Base-by-base conservation (phyloP, 2,113 vertebrate genomes). In the Aspidoscelis tigris region DNA sequence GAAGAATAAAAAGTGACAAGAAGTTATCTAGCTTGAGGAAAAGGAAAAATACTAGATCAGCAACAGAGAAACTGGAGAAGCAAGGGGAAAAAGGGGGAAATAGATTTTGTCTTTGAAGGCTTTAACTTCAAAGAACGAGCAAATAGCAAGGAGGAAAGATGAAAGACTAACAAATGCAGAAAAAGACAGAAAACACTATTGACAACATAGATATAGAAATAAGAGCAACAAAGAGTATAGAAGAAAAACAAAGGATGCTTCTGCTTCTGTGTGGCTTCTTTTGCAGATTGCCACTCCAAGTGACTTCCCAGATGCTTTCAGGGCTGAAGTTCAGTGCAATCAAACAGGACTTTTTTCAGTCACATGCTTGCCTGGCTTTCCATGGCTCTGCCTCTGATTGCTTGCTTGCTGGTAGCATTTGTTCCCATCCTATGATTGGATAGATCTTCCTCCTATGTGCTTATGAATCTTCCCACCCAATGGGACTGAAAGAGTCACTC, bases 71-170 rank as follows among this genome's bases (percentile, higher is more conserved):
- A 53, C 44, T 66, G 43, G 58, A 47, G 61, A 41, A 44, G 66
- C 41, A 79, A 44, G 61, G 21, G 66, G 33, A 78, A 26, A 44
- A 82, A 21, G 22, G 24, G 9, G 55, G 41, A n/a, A 81, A 82
- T 22, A 65, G 65, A 72, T 81, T 43, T 58, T 82, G 39, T 64
- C 69, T 82, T 73, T 73, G 70, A 82, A 82, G 58, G 70, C 72
- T n/a, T 73, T 82, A 73, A 82, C 58, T 33, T 82, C 43, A 74
- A 65, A 82, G 70, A 82, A 82, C 21, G 16, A 82, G 41, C 39
- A 64, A 73, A 82, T 44, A 73, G 55, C 39, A 58, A 73, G 80
- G 26, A 82, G 53, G 43, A 22, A 44, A 78, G 77, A 78, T 78
- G 58, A 78, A 78, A 61, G 80, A 82, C 21, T 73, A 72, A 11